Percentiles rank a stretch among this genome's conserved stretches.
These are phyloP conservation scores for Drosophila putrida DNA, from an alignment of 2,888 invertebrate genomes.

Conservation along the genomic window DNA sequence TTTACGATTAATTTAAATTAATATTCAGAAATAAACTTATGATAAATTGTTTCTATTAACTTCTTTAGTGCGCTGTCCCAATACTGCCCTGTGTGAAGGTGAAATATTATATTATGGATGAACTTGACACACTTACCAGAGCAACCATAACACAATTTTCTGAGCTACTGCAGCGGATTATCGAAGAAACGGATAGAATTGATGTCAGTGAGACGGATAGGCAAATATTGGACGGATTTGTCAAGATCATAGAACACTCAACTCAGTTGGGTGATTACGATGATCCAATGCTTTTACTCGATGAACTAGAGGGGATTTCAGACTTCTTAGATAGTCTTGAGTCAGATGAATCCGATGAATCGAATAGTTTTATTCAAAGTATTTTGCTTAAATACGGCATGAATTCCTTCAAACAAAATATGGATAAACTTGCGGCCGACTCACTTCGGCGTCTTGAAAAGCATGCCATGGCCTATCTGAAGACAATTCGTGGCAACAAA, in stretches of 20 bases:
- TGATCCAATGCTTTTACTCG: slow-evolving; percentile 22
- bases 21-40: too few relatives aligned
- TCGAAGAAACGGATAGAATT: slow-evolving; percentile 39
- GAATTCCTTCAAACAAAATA: slow-evolving; percentile 21
- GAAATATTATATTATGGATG: slow-evolving; percentile 26
- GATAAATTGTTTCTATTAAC: too few relatives aligned
- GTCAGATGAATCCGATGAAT: slow-evolving; percentile 1
- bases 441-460: slow-evolving; percentile 33
- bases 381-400: slow-evolving; percentile 35
- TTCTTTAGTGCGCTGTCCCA: slow-evolving; percentile 33
- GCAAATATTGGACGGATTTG: slow-evolving; percentile 3
- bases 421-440: slow-evolving; percentile 13
- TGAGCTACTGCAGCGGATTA: slow-evolving; percentile 37
- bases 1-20: too few relatives aligned
- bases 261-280: slow-evolving; percentile 24
- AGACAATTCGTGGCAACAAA: slow-evolving; percentile 2
- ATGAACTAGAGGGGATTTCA: slow-evolving; percentile 31
- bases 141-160: slow-evolving; percentile 22
- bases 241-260: slow-evolving; percentile 21
- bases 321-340: slow-evolving; percentile 9
- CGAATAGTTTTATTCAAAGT: slow-evolving; percentile 15
- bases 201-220: slow-evolving; percentile 16
- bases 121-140: slow-evolving; percentile 32
- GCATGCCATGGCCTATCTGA: slow-evolving; percentile 38
- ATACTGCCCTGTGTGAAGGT: slow-evolving; percentile 39